A percentile compares a stretch with the other conserved stretches of the same genome.
Conservation (phyloP, 2,888 invertebrate species). For the Choristoneura rosaceana region DNA sequence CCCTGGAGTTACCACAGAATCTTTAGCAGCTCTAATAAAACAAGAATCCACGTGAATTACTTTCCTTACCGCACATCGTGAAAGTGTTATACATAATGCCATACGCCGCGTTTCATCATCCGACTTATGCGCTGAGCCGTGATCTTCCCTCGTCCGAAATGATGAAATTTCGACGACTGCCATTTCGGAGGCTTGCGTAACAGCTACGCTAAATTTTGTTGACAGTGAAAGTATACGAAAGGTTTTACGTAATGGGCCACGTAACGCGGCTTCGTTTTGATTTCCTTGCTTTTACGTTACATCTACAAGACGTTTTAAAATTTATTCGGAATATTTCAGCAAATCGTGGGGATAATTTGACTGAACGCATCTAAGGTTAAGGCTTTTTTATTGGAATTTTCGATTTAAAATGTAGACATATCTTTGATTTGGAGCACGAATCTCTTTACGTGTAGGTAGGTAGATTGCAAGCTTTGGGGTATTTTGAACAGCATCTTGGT, state of each 20-base stretch:
- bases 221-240: constrained; percentile 85
- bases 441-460: too few relatives aligned
- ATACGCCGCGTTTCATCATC: constrained; percentile 74
- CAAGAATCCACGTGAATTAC: constrained; percentile 28
- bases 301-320: constrained; percentile 58
- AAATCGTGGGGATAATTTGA: too few relatives aligned
- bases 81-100: constrained; percentile 49
- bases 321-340: too few relatives aligned
- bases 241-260: constrained; percentile 80
- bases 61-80: constrained; percentile 41
- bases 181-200: constrained; percentile 80
- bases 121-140: constrained; percentile 69
- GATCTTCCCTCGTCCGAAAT: constrained; percentile 77
- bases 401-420: too few relatives aligned
- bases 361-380: too few relatives aligned
- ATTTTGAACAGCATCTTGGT: constrained; percentile 62
- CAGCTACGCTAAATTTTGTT: constrained; percentile 83
- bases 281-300: constrained; percentile 83
- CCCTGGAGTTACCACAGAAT: not conserved
- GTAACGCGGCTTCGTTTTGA: constrained; percentile 83
- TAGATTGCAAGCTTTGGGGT: constrained; percentile 71
- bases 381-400: too few relatives aligned
- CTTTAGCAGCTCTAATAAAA: not conserved
- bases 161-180: constrained; percentile 83
- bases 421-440: constrained; percentile 51